Base-by-base conservation (phyloP, 2,888 invertebrate genomes). In the Nomada goodeniana region DNA sequence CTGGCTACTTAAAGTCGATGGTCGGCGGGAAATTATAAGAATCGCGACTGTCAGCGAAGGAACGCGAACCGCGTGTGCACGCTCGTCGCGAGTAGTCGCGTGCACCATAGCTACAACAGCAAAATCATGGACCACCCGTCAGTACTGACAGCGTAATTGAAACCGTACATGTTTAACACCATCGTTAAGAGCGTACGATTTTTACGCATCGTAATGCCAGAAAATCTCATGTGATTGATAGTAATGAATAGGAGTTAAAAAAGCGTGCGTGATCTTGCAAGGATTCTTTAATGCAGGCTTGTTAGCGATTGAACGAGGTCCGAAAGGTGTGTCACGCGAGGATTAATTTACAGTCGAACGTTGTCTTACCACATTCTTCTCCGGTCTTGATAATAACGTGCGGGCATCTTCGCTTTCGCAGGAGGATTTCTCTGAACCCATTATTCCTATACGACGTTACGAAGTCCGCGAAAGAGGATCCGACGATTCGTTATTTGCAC, bases 61-160 rank as follows among this genome's bases (percentile, higher is more conserved):
- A 15, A 36, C 53, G 42, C 20, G 26, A 52, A 11, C 61, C 26
- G 26, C 55, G 23, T 59, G 47, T 42, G 42, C 52, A 3, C 2
- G n/a, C 13, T 53, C 18, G 50, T 67, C 68, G 36, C 57, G 59
- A 47, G 75, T 47, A 53, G 63, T 78, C 69, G 76, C 76, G 77
- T 80, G 77, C 68, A 55, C 44, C 64, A 26, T 26, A 36, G 9
- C 44, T 26, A 52, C 44, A 47, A 73, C 47, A 60, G 64, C 68
- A 63, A 36, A 59, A 55, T 69, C 75, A 70, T 75, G 23, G 20
- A 44, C 60, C 83, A 72, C 75, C 76, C 75, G 74, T 73, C 60
- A 59, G 44, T 52, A n/a, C 15, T 50, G 60, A 50, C 50, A 55
- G 57, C 60, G 69, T 82, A 82, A 79, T 82, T 76, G 83, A 82